Evolutionary conservation across 1,140 invertebrate species (phyloP).

Genomic region (Hyphantria cunea): DNA sequence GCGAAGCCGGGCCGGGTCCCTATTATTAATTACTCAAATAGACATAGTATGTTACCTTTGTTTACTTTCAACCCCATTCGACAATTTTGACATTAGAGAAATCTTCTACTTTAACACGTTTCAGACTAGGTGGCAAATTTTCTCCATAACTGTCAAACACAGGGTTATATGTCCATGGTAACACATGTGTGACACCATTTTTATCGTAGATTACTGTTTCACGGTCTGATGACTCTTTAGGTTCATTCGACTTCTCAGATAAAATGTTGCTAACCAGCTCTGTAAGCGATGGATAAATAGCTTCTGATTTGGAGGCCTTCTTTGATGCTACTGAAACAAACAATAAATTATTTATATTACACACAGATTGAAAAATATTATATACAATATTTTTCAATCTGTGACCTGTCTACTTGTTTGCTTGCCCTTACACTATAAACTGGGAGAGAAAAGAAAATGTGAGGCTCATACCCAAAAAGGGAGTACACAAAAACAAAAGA

Average conservation of each 20-base stretch:
- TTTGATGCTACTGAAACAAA: conserved; percentile 65
- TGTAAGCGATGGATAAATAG: conserved; percentile 66
- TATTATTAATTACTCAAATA: too few relatives aligned
- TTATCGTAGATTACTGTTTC: conserved; percentile 59
- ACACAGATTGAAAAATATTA: too few relatives aligned
- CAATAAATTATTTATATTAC: conserved; percentile 13
- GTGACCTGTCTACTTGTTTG: too few relatives aligned
- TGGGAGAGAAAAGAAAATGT: too few relatives aligned
- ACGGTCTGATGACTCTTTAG: conserved; percentile 28
- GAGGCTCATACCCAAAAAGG: too few relatives aligned
- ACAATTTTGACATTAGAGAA: conserved; percentile 76
- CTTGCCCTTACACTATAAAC: too few relatives aligned
- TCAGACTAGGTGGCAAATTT: conserved; percentile 83
- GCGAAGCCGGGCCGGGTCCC: too few relatives aligned
- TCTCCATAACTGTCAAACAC: conserved; percentile 72
- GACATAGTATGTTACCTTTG: background rate
- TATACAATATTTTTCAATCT: too few relatives aligned
- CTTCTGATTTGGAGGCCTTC: conserved; percentile 43
- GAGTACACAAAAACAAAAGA: too few relatives aligned
- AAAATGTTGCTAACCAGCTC: conserved; percentile 75
- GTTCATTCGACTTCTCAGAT: conserved; percentile 50
- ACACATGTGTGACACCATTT: conserved; percentile 64
- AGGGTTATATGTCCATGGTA: conserved; percentile 81
- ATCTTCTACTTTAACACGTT: conserved; percentile 79
- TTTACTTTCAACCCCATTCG: conserved; percentile 79